Evolutionary conservation across 2,888 invertebrate genomes (phyloP), one percentile per base, ranked within the genome.

Genomic region (Xiphydria camelus): DNA sequence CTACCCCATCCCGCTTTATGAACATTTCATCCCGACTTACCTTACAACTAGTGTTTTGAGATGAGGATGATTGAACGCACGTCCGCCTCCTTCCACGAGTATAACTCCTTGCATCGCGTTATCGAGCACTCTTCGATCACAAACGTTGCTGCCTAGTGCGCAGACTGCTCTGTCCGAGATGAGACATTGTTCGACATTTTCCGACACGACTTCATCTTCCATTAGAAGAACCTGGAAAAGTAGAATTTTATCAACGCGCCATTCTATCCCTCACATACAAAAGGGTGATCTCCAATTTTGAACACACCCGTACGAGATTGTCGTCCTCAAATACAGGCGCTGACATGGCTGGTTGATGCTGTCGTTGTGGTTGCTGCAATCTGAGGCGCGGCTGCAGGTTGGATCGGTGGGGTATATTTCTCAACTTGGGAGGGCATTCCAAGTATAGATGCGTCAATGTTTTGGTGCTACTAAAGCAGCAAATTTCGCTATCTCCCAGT

Each of bases 401-500:
- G 9, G 41, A 31, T n/a, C n/a, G n/a, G n/a, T n/a, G n/a, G 18
- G 61, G 58, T 3, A 32, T 20, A 36, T 49, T 49, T 41, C 51
- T 46, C 15, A 59, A 51, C 34, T 47, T 55, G 0, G 49, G 48
- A 15, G 79, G 79, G 42, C 78, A 79, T 48, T 82, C 80, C 25
- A 83, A 60, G 41, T 80, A 77, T 3, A 83, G 62, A 59, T 81
- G 79, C 31, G 76, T 78, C 14, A 83, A 67, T 4, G 78, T 78
- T 44, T 75, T 70, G 32, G 79, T 77, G 18, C 77, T 77, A 62
- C 79, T 81, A 48, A 83, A 82, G 55, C 82, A 82, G 50, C 80
- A 78, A n/a, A 83, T 68, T 62, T 83, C 83, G 18, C 80, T 79
- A 53, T 83, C 82, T n/a, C 79, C 80, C 4, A 83, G 74, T 5